Evolutionary conservation across 1,140 invertebrate species (phyloP).

Genomic region (Carposina sasakii): DNA sequence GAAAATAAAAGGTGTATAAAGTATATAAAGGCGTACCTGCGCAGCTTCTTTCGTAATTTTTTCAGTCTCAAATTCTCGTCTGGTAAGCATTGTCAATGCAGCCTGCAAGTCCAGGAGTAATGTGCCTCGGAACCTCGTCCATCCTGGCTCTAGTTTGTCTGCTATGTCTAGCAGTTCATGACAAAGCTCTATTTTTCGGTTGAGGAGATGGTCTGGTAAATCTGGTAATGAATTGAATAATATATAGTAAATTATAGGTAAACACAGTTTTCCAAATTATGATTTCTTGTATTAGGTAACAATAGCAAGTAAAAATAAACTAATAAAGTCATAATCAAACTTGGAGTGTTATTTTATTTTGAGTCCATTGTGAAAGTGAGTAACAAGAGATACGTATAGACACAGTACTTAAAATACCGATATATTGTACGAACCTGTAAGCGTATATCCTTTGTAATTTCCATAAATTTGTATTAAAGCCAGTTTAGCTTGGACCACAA

Average conservation of each 20-base stretch:
- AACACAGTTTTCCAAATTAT: neutral
- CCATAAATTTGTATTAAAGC: slow-evolving; percentile 79
- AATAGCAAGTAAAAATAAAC: neutral
- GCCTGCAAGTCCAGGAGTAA: slow-evolving; percentile 78
- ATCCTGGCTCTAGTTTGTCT: slow-evolving; percentile 76
- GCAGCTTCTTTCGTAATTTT: slow-evolving; percentile 70
- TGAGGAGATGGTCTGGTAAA: slow-evolving; percentile 71
- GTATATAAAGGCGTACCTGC: slow-evolving; percentile 50
- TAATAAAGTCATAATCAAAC: too few species aligned
- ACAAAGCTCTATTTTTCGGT: slow-evolving; percentile 77
- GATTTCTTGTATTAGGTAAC: neutral
- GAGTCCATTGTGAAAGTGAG: too few species aligned
- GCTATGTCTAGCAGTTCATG: slow-evolving; percentile 77
- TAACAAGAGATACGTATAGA: slow-evolving; percentile 9
- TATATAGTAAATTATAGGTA: too few species aligned
- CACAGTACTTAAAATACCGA: slow-evolving; percentile 19
- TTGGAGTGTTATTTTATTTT: too few species aligned
- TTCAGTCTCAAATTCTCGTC: slow-evolving; percentile 66
- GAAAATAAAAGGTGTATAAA: too few species aligned
- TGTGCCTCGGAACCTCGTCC: slow-evolving; percentile 75
- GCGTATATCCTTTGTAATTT: slow-evolving; percentile 69
- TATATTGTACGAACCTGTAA: slow-evolving; percentile 72
- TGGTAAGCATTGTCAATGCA: slow-evolving; percentile 71
- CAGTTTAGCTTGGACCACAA: slow-evolving; percentile 78
- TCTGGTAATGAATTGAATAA: slow-evolving; percentile 52